Base-by-base conservation (phyloP, 2,888 invertebrate genomes). In the Hydriomena furcata region DNA sequence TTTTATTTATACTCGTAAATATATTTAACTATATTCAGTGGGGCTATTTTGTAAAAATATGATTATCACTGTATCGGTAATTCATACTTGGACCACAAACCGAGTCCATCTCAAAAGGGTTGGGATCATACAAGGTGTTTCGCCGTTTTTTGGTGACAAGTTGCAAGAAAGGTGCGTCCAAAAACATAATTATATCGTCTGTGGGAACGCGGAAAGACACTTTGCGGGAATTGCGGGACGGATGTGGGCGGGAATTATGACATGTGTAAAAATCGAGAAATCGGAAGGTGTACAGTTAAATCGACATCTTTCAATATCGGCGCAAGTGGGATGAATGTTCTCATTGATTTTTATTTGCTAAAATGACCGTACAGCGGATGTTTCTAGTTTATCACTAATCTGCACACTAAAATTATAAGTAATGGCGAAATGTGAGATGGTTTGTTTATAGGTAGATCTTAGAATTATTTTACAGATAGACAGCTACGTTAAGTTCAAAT, bases 131-230 rank as follows among this genome's bases (percentile, higher is more conserved):
- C 54, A 61, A 61, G 54, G 58, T 58, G 61, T 50, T 46, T 52
- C 31, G 24, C 23, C 54, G 61, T 76, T 73, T 76, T 79, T 78
- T 75, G 71, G 72, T 66, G 67, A 76, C 75, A 77, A 79, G 74
- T 79, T 73, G 70, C 55, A 66, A 68, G 75, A 79, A 83, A 83
- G 85, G 84, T 84, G 82, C 63, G 58, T 62, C 53, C 46, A 46
- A 38, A 57, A 55, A 61, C 55, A 50, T 54, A 54, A 54, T 63
- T 61, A 59, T 59, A 55, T 49, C 61, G 40, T 47, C 47, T 62
- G 66, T 65, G 69, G 63, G 66, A 66, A 65, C 38, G 42, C 41
- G 32, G 38, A 38, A 45, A 35, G 44, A 24, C 24, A 12, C 13
- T 24, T 34, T 34, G 25, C 34, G n/a, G 27, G 25, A 48, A 44